These are phyloP conservation scores for Thaleichthys pacificus DNA, from an alignment of 2,797 vertebrate species.

Conservation along the genomic window DNA sequence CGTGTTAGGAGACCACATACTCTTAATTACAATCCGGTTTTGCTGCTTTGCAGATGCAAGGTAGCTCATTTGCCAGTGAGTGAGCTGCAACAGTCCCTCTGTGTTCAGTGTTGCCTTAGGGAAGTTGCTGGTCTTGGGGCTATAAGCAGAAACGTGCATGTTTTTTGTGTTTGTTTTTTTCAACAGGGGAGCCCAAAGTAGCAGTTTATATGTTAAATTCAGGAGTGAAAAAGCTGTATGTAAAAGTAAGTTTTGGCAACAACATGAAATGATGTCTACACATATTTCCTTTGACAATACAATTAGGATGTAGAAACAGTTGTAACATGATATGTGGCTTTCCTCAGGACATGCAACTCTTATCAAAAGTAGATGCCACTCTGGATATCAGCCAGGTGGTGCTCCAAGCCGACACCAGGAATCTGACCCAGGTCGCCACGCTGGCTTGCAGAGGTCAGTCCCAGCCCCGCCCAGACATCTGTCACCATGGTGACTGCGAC, in stretches of 20 bases:
- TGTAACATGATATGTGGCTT: background rate
- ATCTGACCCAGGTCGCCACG: conserved; percentile 90
- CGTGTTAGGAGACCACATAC: background rate
- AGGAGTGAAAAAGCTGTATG: conserved; percentile 83
- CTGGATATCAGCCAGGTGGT: conserved; percentile 83
- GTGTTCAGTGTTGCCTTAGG: background rate
- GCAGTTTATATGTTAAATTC: conserved; percentile 90
- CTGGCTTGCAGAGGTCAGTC: conserved; percentile 86
- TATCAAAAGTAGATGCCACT: conserved; percentile 78
- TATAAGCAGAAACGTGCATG: background rate
- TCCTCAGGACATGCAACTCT: conserved; percentile 83
- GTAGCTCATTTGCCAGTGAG: background rate
- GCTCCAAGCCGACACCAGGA: conserved; percentile 82
- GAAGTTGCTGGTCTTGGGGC: background rate
- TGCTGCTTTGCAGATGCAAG: background rate
- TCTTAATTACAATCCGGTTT: background rate
- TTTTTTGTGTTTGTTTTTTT: conserved; percentile 28
- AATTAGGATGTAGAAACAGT: background rate
- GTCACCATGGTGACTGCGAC: background rate
- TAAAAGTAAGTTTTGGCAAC: conserved; percentile 83
- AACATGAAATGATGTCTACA: background rate
- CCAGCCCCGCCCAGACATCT: background rate
- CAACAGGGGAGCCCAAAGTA: conserved; percentile 82
- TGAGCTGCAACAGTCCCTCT: background rate
- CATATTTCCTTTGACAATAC: background rate